Evolutionary conservation across 2,888 invertebrate genomes (phyloP), one percentile per base, ranked within the genome.

Genomic region (Rhagonycha fulva): DNA sequence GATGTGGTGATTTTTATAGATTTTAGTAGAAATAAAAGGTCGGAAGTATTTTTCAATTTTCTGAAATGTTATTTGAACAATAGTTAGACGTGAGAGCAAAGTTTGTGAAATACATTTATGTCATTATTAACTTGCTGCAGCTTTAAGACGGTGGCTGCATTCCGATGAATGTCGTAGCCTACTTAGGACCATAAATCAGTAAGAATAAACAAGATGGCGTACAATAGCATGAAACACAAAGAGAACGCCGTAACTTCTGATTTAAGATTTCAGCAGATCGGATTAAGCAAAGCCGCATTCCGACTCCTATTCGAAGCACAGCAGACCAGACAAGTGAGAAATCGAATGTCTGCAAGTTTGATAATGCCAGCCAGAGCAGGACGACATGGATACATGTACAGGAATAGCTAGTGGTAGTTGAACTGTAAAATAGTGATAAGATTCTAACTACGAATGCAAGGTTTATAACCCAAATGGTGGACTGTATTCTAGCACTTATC

Each of bases 181-280:
- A 75, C 70, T 76, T 74, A 30, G 61, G 63, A 66, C 68, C 79
- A 83, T 85, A 85, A 86, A 85, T 86, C 86, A 83, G 82, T 78
- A 79, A 80, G 83, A 83, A 84, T 84, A 84, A 85, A 85, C 85
- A 85, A 85, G 85, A 84, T 85, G 85, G 85, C 84, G 83, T 82
- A 84, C 84, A 84, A 84, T 84, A 83, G 82, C 80, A 80, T 76
- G 80, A 82, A 83, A 83, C 84, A 84, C 84, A 84, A 84, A 83
- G 82, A 82, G 84, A 70, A 82, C 83, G 80, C 82, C 85, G 85
- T 86, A 86, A 86, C 84, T 86, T 85, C 84, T 84, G 86, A 85
- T 86, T 86, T 86, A 85, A 85, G 86, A 86, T 86, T 86, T 86
- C 83, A 83, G 82, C 81, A 83, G 83, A 85, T 85, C 84, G 86